Evolutionary conservation across 1,140 invertebrate species (phyloP).

Genomic region (Papilio machaon): DNA sequence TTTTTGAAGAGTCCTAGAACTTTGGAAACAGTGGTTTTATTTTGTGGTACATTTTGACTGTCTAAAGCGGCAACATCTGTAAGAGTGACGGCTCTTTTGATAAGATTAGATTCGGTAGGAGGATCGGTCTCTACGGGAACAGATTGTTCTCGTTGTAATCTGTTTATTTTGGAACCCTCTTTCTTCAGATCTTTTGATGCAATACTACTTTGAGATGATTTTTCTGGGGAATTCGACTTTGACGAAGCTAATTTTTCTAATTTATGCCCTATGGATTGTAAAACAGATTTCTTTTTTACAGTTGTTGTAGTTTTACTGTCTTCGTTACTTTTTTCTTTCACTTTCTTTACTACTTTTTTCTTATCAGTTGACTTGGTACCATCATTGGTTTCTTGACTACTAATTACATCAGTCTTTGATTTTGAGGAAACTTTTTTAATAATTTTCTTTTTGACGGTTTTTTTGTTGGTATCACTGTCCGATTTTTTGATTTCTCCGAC

Average conservation of each 20-base stretch:
- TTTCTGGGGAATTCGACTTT: slow-evolving; percentile 77
- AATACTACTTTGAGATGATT: slow-evolving; percentile 59
- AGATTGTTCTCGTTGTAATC: slow-evolving; percentile 84
- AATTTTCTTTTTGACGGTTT: slow-evolving; percentile 80
- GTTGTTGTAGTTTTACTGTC: slow-evolving; percentile 71
- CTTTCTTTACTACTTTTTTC: slow-evolving; percentile 77
- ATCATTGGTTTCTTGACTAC: slow-evolving; percentile 54
- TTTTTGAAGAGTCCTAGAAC: slow-evolving; percentile 89
- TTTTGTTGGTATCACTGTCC: slow-evolving; percentile 71
- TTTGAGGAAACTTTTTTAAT: slow-evolving; percentile 77
- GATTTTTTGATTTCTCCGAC: slow-evolving; percentile 42
- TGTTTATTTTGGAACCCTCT: slow-evolving; percentile 70
- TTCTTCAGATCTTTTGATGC: slow-evolving; percentile 51
- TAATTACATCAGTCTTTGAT: slow-evolving; percentile 68
- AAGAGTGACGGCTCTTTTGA: slow-evolving; percentile 86
- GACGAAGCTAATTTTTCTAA: slow-evolving; percentile 84
- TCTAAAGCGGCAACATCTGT: slow-evolving; percentile 84
- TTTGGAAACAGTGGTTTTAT: slow-evolving; percentile 85
- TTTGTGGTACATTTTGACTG: slow-evolving; percentile 62
- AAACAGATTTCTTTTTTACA: slow-evolving; percentile 82
- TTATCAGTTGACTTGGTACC: slow-evolving; percentile 62
- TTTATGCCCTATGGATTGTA: slow-evolving; percentile 86
- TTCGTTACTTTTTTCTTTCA: slow-evolving; percentile 76
- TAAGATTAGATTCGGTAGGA: slow-evolving; percentile 83
- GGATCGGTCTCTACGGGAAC: slow-evolving; percentile 82